A percentile compares a stretch with the other conserved stretches of the same genome.
Conservation (phyloP, 2,113 vertebrate genomes). For the mouse (Mus musculus) region DNA sequence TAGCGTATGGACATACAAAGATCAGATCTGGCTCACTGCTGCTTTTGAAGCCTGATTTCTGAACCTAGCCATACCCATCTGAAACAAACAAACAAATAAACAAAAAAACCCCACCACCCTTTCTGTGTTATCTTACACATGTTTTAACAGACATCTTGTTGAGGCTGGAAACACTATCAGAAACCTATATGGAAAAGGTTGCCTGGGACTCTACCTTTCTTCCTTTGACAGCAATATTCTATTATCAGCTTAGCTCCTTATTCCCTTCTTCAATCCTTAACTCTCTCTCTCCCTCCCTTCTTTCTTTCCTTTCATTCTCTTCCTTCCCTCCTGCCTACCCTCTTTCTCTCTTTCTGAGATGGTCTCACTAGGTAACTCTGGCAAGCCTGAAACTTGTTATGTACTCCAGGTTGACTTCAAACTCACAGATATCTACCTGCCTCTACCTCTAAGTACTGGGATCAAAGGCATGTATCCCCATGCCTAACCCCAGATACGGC, state of each 20-base stretch:
- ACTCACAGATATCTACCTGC: neutral
- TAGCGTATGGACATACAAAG: no score
- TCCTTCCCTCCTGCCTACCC: neutral
- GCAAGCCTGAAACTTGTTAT: neutral
- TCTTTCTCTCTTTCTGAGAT: neutral
- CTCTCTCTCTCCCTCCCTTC: neutral
- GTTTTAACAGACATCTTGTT: neutral
- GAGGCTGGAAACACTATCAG: neutral
- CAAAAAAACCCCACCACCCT: no score
- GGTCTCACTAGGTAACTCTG: neutral
- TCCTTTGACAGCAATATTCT: neutral
- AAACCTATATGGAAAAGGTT: neutral
- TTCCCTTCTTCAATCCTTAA: fast-evolving
- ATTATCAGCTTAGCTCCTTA: neutral
- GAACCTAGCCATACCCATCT: neutral
- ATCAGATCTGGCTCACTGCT: neutral
- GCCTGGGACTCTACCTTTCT: neutral
- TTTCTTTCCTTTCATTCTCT: fast-evolving
- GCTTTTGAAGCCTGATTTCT: neutral
- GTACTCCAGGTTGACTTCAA: neutral
- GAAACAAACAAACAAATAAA: neutral
- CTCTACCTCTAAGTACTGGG: neutral
- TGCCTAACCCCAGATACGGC: neutral
- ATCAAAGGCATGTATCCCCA: neutral
- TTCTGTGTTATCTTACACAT: neutral